A percentile compares a stretch with the other conserved stretches of the same genome.
phyloP scores from a whole-genome alignment of 2,797 vertebrate species.

The Ficedula albicollis region DNA sequence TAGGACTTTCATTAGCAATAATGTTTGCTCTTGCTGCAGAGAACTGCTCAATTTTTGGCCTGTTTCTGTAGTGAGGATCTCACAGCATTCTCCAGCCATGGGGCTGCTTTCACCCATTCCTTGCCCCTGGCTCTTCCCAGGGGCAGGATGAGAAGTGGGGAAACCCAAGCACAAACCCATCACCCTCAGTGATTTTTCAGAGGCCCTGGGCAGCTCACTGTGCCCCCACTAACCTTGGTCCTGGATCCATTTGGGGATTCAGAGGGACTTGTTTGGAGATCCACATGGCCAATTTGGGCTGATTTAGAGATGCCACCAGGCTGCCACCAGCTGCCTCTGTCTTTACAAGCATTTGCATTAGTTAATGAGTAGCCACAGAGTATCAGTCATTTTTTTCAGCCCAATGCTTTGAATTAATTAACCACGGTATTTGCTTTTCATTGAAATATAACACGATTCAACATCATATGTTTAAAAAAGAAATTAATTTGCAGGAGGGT shows the following conservation, averaged over 20 bases:
- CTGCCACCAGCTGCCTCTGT: not conserved
- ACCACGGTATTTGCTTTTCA: constrained; percentile 42
- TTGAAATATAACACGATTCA: constrained; percentile 36
- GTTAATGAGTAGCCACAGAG: not conserved
- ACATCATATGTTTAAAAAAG: not conserved
- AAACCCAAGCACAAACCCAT: not conserved
- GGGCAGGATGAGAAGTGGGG: not conserved
- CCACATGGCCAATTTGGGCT: not conserved
- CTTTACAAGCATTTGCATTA: not conserved
- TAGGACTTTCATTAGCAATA: not conserved
- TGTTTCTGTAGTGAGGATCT: not conserved
- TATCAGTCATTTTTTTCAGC: not conserved
- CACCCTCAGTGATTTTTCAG: not conserved
- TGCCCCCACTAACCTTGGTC: not conserved
- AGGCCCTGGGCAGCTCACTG: not conserved
- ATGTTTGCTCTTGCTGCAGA: not conserved
- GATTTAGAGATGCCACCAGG: not conserved
- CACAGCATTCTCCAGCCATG: fast-evolving
- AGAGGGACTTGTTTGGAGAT: not conserved
- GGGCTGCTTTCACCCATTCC: not conserved
- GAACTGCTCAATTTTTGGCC: not conserved
- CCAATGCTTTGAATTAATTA: constrained; percentile 39
- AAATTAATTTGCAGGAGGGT: constrained; percentile 56
- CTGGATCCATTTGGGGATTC: not conserved
- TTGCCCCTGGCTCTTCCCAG: fast-evolving